phyloP scores from a whole-genome alignment of 1,140 invertebrate genomes.

The Brachionus rotundiformis region DNA sequence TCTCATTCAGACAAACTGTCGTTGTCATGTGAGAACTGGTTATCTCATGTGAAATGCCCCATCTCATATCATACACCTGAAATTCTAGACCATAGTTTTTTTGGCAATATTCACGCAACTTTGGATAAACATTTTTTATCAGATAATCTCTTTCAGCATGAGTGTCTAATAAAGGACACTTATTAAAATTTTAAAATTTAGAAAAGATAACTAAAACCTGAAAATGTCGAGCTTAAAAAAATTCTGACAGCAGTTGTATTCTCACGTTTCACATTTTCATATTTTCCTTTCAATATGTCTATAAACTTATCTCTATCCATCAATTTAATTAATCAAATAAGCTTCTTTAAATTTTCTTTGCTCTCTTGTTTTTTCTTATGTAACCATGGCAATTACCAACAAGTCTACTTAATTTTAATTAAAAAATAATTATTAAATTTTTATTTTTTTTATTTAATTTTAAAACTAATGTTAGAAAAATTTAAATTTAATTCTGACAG shows the following conservation, averaged over 20 bases:
- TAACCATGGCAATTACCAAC: too few species aligned
- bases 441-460: background rate
- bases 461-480: background rate
- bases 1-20: constrained; percentile 50
- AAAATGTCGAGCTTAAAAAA: constrained; percentile 46
- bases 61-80: constrained; percentile 56
- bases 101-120: constrained; percentile 57
- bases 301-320: background rate
- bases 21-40: constrained; percentile 50
- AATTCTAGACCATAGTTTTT: constrained; percentile 59
- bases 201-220: background rate
- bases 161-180: constrained; percentile 29
- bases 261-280: background rate
- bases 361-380: too few species aligned
- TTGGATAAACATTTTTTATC: constrained; percentile 57
- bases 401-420: too few species aligned
- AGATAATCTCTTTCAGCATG: constrained; percentile 54
- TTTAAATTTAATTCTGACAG: background rate
- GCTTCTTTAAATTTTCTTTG: too few species aligned
- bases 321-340: background rate
- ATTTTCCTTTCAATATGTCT: background rate
- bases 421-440: too few species aligned
- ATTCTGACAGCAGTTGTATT: constrained; percentile 11
- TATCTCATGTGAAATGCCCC: constrained; percentile 54
- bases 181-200: background rate